Evolutionary conservation across 2,888 invertebrate genomes (phyloP).

Genomic region (Pherbina coryleti): DNA sequence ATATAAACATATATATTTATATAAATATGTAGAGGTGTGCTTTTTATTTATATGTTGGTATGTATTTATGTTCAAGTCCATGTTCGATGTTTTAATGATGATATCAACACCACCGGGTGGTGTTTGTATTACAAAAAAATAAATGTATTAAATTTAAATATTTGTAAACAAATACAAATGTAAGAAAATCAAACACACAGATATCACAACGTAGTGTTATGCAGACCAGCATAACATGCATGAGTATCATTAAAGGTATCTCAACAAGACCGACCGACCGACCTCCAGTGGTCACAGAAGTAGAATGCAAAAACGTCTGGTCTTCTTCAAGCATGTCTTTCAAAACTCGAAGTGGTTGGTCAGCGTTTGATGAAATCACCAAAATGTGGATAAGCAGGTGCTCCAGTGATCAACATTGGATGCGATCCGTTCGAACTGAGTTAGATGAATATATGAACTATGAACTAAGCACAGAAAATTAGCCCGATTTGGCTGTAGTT

Average conservation of each 20-base stretch:
- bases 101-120: slow-evolving; percentile 26
- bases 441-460: no score
- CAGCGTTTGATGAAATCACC: neutral
- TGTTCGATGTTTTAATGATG: slow-evolving; percentile 16
- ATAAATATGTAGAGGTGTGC: neutral
- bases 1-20: neutral
- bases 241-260: no score
- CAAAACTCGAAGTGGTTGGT: neutral
- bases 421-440: no score
- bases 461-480: no score
- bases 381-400: neutral
- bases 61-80: neutral
- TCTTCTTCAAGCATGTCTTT: neutral
- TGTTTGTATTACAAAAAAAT: slow-evolving; percentile 17
- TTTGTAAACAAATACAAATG: neutral
- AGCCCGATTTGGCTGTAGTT: no score
- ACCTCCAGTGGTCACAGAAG: neutral
- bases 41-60: neutral
- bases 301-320: neutral
- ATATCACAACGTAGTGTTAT: neutral
- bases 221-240: no score
- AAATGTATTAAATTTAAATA: neutral
- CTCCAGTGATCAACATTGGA: no score
- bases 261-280: neutral
- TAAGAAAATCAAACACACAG: neutral